These are phyloP conservation scores for Meandrusa payeni DNA, from an alignment of 2,888 invertebrate species.

Conservation along the genomic window DNA sequence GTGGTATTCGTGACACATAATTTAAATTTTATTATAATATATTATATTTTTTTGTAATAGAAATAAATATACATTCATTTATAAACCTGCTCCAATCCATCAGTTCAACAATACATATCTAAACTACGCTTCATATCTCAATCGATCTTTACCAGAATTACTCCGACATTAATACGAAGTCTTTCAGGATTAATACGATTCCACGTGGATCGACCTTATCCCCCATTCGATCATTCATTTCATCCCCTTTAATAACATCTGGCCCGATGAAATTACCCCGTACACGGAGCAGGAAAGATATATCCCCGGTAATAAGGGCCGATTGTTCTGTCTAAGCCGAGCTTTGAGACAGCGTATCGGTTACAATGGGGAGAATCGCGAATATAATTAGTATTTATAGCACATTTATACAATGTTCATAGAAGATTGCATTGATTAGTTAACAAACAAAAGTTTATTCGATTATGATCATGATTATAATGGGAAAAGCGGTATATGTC, in stretches of 20 bases:
- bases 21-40: too few species aligned
- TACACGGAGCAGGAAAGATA: conserved; percentile 26
- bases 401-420: too few species aligned
- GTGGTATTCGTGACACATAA: too few species aligned
- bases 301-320: conserved; percentile 37
- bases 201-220: conserved; percentile 27
- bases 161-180: conserved; percentile 31
- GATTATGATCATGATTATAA: too few species aligned
- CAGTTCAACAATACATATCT: neutral
- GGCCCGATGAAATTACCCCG: conserved; percentile 23
- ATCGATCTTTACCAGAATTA: conserved; percentile 16
- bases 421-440: too few species aligned
- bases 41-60: too few species aligned
- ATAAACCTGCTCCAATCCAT: too few species aligned
- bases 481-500: too few species aligned
- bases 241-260: conserved; percentile 27
- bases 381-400: conserved; percentile 30
- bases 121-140: neutral
- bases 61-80: too few species aligned
- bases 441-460: too few species aligned
- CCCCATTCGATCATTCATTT: conserved; percentile 27
- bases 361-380: conserved; percentile 29
- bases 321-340: conserved; percentile 37
- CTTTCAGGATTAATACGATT: conserved; percentile 36
- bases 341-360: conserved; percentile 29